Conservation (phyloP, 2,888 invertebrate species). For the Drosophila buzzatii region DNA sequence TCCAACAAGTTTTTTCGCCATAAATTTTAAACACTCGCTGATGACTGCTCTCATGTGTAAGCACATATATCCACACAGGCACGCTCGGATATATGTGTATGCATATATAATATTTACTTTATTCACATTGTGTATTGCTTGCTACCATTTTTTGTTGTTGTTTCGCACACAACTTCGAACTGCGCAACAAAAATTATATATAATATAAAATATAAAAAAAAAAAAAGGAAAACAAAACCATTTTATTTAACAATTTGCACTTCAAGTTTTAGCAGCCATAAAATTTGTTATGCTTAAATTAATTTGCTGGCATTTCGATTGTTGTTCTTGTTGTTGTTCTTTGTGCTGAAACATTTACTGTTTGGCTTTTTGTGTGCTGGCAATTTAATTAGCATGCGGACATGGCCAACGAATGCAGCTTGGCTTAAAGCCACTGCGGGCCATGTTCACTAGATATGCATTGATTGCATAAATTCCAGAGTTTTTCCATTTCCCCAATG, state of each 20-base stretch:
- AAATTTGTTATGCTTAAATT: slow-evolving; percentile 57
- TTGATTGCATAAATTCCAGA: slow-evolving; percentile 44
- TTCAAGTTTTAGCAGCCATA: slow-evolving; percentile 48
- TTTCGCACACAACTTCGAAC: slow-evolving; percentile 32
- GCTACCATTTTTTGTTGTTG: slow-evolving; percentile 26
- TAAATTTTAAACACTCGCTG: slow-evolving; percentile 58
- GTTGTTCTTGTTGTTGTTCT: slow-evolving; percentile 11
- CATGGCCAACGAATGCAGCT: slow-evolving; percentile 9
- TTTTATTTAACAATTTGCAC: slow-evolving; percentile 55
- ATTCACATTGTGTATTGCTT: slow-evolving; percentile 22
- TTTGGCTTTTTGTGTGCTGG: slow-evolving; percentile 19
- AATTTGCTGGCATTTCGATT: slow-evolving; percentile 30
- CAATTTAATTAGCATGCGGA: slow-evolving; percentile 47
- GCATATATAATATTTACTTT: slow-evolving; percentile 29
- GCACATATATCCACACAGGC: slow-evolving; percentile 7
- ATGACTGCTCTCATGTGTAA: slow-evolving; percentile 49
- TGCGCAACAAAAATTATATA: slow-evolving; percentile 39
- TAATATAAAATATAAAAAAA: slow-evolving; percentile 5
- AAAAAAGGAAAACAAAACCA: slow-evolving; percentile 13
- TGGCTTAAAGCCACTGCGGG: slow-evolving; percentile 10
- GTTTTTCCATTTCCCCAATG: slow-evolving; percentile 26
- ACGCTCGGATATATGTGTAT: not conserved
- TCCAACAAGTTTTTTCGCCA: slow-evolving; percentile 51
- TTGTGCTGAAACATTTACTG: slow-evolving; percentile 30
- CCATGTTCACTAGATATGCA: slow-evolving; percentile 46